Base-by-base conservation (phyloP, 2,797 vertebrate genomes). In the Benthosema pterotum region DNA sequence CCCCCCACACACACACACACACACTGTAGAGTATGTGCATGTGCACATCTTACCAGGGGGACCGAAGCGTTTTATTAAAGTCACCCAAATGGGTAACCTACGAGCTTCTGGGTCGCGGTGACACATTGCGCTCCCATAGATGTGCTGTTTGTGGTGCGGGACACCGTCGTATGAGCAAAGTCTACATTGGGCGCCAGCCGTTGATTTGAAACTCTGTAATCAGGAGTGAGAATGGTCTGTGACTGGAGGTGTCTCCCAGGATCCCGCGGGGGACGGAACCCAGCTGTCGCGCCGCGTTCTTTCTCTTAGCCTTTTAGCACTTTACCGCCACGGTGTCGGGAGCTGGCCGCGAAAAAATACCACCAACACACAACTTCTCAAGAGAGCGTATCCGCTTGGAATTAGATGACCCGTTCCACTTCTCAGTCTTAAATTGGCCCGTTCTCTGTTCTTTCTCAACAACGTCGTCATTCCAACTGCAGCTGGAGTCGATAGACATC, bases 261-360 rank as follows among this genome's bases (percentile, higher is more conserved):
- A 79, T 79, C 87, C 91, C 83, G 0, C 63, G 65, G 85, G 90
- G 89, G 78, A 70, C 71, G 88, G 91, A 90, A 90, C 92, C 90
- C 93, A 94, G 91, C 91, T 94, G 93, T 90, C 91, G 84, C 89
- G 86, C 87, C 88, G 86, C 87, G 88, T 85, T 83, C 71, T 82
- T 82, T 79, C 87, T 88, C n/a, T 88, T 87, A 89, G 82, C 88
- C 91, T 91, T 88, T 93, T 93, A 91, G 87, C 92, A 90, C 93
- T 86, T 90, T 38, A 70, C 64, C 74, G 77, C 51, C 51, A 77
- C 81, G 87, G 85, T 85, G 88, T 79, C 78, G 83, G 83, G 77
- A 82, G 87, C 78, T 73, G 78, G 77, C 79, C 82, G 84, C 83
- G 81, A 74, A 52, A 42, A 60, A 52, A 63, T 25, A 25, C 22